Evolutionary conservation across 2,888 invertebrate species (phyloP).

Genomic region (Clanis bilineata): DNA sequence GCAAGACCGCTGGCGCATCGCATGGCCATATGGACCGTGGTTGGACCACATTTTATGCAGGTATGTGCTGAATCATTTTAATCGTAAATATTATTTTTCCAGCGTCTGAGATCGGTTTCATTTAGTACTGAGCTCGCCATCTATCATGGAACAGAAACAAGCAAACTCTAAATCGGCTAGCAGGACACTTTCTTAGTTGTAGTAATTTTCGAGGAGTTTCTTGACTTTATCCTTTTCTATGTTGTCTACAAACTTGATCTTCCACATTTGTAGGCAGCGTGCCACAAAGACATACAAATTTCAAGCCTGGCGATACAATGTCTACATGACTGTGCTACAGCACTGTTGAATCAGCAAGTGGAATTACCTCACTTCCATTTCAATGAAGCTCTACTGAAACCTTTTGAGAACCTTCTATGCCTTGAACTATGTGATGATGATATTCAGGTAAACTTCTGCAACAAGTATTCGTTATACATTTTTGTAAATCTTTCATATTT

Average conservation of each 20-base stretch:
- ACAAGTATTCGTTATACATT: neutral
- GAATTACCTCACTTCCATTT: slow-evolving; percentile 97
- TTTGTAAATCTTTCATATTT: neutral
- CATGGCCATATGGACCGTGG: slow-evolving; percentile 95
- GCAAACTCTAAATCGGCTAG: too few species aligned
- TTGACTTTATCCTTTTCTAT: too few species aligned
- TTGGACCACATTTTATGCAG: slow-evolving; percentile 97
- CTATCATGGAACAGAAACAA: too few species aligned
- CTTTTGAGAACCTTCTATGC: slow-evolving; percentile 96
- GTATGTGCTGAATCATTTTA: slow-evolving; percentile 61
- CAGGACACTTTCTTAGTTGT: too few species aligned
- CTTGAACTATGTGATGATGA: slow-evolving; percentile 96
- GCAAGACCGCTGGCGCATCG: slow-evolving; percentile 94
- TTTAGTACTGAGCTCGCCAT: too few species aligned
- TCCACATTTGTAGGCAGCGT: slow-evolving; percentile 87
- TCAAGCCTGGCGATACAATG: slow-evolving; percentile 96
- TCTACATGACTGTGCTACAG: slow-evolving; percentile 95
- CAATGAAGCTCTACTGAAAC: slow-evolving; percentile 96
- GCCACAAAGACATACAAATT: slow-evolving; percentile 93
- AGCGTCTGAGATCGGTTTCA: too few species aligned
- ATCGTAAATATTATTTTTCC: too few species aligned
- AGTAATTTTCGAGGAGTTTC: too few species aligned
- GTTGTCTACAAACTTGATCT: neutral
- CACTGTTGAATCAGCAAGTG: slow-evolving; percentile 91
- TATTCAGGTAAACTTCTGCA: slow-evolving; percentile 86